Evolutionary conservation across 2,113 vertebrate genomes (phyloP).

Genomic region (Setophaga coronata): DNA sequence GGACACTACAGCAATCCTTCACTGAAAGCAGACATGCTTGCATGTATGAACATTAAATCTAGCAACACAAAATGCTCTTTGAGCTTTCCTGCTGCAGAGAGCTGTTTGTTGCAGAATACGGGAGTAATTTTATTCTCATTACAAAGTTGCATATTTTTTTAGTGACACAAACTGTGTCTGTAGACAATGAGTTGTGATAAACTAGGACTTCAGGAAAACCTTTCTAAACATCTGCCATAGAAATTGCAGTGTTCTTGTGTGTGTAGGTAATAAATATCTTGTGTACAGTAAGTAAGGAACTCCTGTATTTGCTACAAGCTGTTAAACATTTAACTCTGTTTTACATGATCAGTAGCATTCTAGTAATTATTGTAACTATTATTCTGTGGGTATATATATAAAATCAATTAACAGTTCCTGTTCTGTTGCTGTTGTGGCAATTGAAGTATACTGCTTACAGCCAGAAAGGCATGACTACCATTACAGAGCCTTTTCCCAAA

Average conservation of each 20-base stretch:
- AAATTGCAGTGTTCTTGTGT: background rate
- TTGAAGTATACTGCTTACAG: background rate
- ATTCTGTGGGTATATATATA: background rate
- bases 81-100: background rate
- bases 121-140: background rate
- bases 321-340: background rate
- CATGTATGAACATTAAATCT: background rate
- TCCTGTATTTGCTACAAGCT: background rate
- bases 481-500: background rate
- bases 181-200: background rate
- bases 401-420: background rate
- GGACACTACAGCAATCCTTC: background rate
- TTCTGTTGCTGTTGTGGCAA: background rate
- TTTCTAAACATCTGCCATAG: background rate
- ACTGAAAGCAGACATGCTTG: background rate
- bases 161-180: background rate
- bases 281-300: background rate
- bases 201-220: background rate
- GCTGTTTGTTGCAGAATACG: background rate
- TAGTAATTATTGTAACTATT: background rate
- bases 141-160: background rate
- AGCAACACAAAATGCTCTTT: background rate
- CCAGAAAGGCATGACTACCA: background rate
- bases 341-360: background rate
- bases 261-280: background rate